phyloP scores from a whole-genome alignment of 2,888 invertebrate species.

The Linnaemya tessellans region DNA sequence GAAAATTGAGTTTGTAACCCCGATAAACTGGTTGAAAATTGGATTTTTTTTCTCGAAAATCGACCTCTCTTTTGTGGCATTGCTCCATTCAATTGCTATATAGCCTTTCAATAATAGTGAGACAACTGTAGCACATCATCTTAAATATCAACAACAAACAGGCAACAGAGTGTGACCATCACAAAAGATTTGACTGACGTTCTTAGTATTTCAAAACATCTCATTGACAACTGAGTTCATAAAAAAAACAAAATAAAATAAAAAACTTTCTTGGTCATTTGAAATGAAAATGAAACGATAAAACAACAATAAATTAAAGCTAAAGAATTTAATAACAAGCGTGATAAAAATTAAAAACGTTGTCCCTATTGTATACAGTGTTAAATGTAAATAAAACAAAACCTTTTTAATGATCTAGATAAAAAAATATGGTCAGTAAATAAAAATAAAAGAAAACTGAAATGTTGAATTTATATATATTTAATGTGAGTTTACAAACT shows the following conservation, averaged over 20 bases:
- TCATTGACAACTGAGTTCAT: constrained; percentile 42
- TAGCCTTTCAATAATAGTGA: constrained; percentile 16
- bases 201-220: constrained; percentile 15
- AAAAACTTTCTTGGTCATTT: constrained; percentile 39
- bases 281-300: constrained; percentile 10
- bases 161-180: constrained; percentile 22
- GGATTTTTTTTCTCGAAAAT: background rate
- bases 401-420: constrained; percentile 31
- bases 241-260: background rate
- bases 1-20: too few relatives aligned
- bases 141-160: constrained; percentile 18
- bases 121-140: constrained; percentile 11
- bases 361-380: constrained; percentile 13
- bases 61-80: background rate
- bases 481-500: constrained; percentile 19
- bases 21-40: too few relatives aligned
- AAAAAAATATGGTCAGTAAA: background rate
- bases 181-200: constrained; percentile 33
- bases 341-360: constrained; percentile 11
- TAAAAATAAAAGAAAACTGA: background rate
- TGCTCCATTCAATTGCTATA: constrained; percentile 1
- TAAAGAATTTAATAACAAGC: constrained; percentile 1
- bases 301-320: constrained; percentile 20
- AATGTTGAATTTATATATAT: constrained; percentile 7
- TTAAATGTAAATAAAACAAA: constrained; percentile 13